A percentile compares a stretch with the other conserved stretches of the same genome.
Evolutionary conservation across 1,140 invertebrate genomes (phyloP).

Genomic region (Vanessa tameamea): DNA sequence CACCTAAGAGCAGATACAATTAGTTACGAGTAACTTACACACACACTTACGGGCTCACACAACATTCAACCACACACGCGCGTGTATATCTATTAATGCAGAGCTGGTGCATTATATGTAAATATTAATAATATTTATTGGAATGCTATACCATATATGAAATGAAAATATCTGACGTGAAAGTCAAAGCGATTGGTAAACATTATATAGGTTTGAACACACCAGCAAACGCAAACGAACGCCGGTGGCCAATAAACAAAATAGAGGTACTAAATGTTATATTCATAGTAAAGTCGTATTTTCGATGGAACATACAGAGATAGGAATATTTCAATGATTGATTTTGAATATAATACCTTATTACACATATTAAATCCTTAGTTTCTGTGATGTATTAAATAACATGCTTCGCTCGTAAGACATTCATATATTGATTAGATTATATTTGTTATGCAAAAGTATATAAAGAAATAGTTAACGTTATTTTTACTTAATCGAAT

Average conservation of each 20-base stretch:
- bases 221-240: constrained; percentile 21
- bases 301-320: too few species aligned
- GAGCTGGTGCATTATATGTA: constrained; percentile 16
- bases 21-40: not conserved
- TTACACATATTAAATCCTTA: too few species aligned
- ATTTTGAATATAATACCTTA: too few species aligned
- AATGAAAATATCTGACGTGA: constrained; percentile 33
- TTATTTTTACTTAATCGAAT: too few species aligned
- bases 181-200: constrained; percentile 37
- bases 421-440: too few species aligned
- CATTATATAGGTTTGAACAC: constrained; percentile 5
- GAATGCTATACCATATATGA: constrained; percentile 11
- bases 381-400: too few species aligned
- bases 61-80: not conserved
- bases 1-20: not conserved
- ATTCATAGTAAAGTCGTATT: too few species aligned
- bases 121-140: constrained; percentile 42
- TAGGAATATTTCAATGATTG: too few species aligned
- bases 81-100: constrained; percentile 12
- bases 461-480: too few species aligned
- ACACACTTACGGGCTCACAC: not conserved
- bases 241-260: not conserved
- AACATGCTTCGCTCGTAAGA: too few species aligned
- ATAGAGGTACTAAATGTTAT: too few species aligned
- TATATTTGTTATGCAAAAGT: too few species aligned